Evolutionary conservation across 2,797 vertebrate genomes (phyloP).

Genomic region (Vultur gryphus): DNA sequence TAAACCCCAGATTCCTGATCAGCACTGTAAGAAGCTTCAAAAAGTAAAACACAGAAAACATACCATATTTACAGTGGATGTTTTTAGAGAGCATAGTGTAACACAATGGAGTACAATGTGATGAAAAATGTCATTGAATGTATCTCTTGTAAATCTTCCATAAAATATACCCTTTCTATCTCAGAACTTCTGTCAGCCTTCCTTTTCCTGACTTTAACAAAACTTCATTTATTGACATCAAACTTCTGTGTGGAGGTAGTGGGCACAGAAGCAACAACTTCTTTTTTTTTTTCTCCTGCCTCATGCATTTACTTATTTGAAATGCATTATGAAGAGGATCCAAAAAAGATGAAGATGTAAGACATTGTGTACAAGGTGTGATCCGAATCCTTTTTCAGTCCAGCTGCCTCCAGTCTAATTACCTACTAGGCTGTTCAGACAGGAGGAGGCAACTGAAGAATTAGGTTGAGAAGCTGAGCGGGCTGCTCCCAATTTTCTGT

Average conservation of each 20-base stretch:
- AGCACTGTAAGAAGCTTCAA: neutral
- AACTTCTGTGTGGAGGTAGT: neutral
- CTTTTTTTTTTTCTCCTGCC: neutral
- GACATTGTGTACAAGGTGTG: neutral
- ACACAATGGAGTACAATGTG: neutral
- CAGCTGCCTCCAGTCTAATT: neutral
- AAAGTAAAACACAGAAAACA: neutral
- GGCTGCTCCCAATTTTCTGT: neutral
- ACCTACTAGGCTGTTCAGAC: neutral
- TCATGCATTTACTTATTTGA: neutral
- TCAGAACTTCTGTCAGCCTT: neutral
- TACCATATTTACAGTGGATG: neutral
- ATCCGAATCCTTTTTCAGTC: neutral
- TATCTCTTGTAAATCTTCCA: neutral
- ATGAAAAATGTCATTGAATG: neutral
- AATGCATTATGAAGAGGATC: neutral
- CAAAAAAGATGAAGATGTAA: neutral
- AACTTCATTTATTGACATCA: neutral
- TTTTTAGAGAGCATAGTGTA: neutral
- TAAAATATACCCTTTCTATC: neutral
- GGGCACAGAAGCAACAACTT: neutral
- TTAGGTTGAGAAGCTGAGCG: neutral
- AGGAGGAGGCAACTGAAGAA: neutral
- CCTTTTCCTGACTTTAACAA: neutral
- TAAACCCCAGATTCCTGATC: neutral